Evolutionary conservation across 2,797 vertebrate genomes (phyloP).

Genomic region (Pseudomugil gertrudae): DNA sequence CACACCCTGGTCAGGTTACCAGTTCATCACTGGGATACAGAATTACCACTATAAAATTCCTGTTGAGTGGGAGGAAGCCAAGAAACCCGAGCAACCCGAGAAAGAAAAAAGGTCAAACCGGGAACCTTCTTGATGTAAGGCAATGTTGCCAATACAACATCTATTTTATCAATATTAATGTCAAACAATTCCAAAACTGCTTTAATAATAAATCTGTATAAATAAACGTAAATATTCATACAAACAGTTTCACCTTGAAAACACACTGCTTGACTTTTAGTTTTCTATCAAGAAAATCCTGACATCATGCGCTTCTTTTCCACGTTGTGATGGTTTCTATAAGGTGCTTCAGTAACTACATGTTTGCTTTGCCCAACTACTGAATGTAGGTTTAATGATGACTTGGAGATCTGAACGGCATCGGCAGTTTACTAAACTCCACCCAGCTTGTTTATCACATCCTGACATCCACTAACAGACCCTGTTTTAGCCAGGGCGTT

Average conservation of each 20-base stretch:
- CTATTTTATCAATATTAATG: background rate
- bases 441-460: slow-evolving; percentile 57
- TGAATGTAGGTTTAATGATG: background rate
- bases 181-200: background rate
- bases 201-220: background rate
- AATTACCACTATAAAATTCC: too few species aligned
- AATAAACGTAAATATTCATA: too few species aligned
- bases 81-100: too few species aligned
- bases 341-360: background rate
- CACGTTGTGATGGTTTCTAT: background rate
- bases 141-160: too few species aligned
- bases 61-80: too few species aligned
- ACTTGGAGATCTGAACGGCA: background rate
- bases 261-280: background rate
- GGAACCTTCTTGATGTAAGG: too few species aligned
- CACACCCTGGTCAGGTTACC: too few species aligned
- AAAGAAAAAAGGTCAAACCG: too few species aligned
- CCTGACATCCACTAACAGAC: slow-evolving; percentile 25
- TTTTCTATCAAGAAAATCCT: background rate
- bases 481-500: background rate
- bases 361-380: background rate
- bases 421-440: slow-evolving; percentile 28
- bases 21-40: too few species aligned
- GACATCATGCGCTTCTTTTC: background rate
- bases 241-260: background rate